These are phyloP conservation scores for Corythornis cristatus DNA, from an alignment of 2,113 vertebrate species.

Conservation along the genomic window DNA sequence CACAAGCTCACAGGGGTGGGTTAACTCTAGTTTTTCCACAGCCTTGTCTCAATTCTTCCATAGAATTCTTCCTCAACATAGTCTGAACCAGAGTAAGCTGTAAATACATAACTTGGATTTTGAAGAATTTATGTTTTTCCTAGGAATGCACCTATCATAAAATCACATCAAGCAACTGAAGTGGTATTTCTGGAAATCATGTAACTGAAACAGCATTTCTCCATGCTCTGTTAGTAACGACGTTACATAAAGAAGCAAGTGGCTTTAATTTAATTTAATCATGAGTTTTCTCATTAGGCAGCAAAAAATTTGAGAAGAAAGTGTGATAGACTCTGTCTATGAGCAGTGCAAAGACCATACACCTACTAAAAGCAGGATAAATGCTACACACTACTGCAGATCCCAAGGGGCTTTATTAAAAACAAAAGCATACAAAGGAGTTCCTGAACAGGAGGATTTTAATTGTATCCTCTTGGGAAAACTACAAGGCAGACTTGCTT, in stretches of 20 bases:
- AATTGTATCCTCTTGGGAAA: slow-evolving; percentile 42
- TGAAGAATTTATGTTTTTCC: background rate
- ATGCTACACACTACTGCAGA: background rate
- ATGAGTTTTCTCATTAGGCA: background rate
- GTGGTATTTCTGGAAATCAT: background rate
- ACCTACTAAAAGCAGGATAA: background rate
- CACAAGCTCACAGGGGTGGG: background rate
- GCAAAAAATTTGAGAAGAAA: background rate
- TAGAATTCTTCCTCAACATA: background rate
- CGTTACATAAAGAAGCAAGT: background rate
- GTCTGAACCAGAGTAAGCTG: background rate
- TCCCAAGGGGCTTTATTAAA: slow-evolving; percentile 69
- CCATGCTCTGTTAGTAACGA: background rate
- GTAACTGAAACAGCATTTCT: background rate
- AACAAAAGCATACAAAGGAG: slow-evolving; percentile 50
- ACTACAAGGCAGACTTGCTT: background rate
- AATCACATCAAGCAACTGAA: background rate
- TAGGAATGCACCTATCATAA: background rate
- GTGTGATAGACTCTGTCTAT: background rate
- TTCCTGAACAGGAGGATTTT: slow-evolving; percentile 19
- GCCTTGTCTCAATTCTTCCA: background rate
- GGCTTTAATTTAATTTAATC: background rate
- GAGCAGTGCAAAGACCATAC: background rate
- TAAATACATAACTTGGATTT: background rate
- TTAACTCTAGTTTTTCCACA: background rate